Evolutionary conservation across 1,140 invertebrate species (phyloP).

Genomic region (Tetraneura akinire): DNA sequence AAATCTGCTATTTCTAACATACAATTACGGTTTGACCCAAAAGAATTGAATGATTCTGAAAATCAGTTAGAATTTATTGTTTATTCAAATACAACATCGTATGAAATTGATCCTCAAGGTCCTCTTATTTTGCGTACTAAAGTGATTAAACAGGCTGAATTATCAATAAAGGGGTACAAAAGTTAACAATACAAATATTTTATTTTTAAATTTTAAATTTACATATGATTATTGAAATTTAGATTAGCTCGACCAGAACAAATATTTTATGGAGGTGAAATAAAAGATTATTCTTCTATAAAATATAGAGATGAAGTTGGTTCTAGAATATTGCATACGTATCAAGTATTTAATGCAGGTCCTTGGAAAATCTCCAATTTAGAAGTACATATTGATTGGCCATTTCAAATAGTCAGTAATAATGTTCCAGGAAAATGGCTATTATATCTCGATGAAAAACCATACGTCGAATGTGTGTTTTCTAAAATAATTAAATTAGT

Average conservation of each 20-base stretch:
- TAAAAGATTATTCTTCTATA: conserved; percentile 81
- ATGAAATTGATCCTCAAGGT: conserved; percentile 66
- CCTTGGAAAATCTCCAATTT: conserved; percentile 79
- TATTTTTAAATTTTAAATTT: not conserved
- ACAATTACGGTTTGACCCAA: conserved; percentile 78
- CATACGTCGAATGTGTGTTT: conserved; percentile 69
- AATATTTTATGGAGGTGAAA: conserved; percentile 82
- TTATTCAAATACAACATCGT: conserved; percentile 85
- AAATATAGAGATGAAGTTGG: conserved; percentile 83
- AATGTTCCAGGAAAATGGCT: conserved; percentile 83
- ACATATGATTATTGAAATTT: conserved; percentile 55
- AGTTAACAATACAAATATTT: no score
- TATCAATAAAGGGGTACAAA: conserved; percentile 76
- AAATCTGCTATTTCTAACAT: conserved; percentile 65
- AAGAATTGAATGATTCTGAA: conserved; percentile 70
- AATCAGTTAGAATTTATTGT: conserved; percentile 71
- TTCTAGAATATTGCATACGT: conserved; percentile 79
- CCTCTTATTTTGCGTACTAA: conserved; percentile 64
- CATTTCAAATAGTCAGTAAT: conserved; percentile 80
- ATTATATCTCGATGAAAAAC: conserved; percentile 81
- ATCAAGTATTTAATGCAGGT: conserved; percentile 84
- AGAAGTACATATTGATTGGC: conserved; percentile 84
- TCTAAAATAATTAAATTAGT: not conserved
- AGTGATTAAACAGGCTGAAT: conserved; percentile 79
- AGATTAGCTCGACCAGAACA: conserved; percentile 71